These are phyloP conservation scores for Arvicanthis niloticus DNA, from an alignment of 2,113 vertebrate genomes.

Conservation along the genomic window DNA sequence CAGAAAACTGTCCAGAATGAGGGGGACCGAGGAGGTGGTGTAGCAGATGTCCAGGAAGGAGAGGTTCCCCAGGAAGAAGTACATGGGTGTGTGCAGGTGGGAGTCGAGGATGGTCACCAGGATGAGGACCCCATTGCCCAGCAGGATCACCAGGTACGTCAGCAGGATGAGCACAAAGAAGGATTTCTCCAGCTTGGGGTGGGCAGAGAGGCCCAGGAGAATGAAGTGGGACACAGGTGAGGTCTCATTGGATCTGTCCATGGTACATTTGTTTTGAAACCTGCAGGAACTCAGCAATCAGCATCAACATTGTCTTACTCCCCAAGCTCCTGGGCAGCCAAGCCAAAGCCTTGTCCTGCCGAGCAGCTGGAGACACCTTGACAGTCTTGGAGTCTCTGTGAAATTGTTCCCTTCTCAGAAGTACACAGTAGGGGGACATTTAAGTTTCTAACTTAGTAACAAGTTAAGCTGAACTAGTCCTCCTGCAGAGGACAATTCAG, in stretches of 20 bases:
- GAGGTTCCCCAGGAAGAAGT: too few species aligned
- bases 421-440: neutral
- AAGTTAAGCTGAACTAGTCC: neutral
- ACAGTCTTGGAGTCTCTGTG: neutral
- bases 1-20: too few species aligned
- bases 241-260: slow-evolving; percentile 60
- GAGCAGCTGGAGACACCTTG: neutral
- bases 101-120: slow-evolving; percentile 64
- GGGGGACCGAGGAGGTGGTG: too few species aligned
- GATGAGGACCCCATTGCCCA: slow-evolving; percentile 67
- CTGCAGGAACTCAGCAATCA: neutral
- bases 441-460: slow-evolving; percentile 6
- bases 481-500: neutral
- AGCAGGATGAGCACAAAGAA: neutral
- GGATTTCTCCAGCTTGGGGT: slow-evolving; percentile 59
- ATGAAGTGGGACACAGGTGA: slow-evolving; percentile 30
- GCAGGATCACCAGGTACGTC: slow-evolving; percentile 1
- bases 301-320: neutral
- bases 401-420: neutral
- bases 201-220: slow-evolving; percentile 72
- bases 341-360: neutral
- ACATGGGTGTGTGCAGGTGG: too few species aligned
- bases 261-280: neutral
- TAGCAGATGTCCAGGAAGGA: too few species aligned
- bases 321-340: neutral